A percentile compares a stretch with the other conserved stretches of the same genome.
These are phyloP conservation scores for Agapetus fuscipes DNA, from an alignment of 2,888 invertebrate genomes.

Conservation along the genomic window DNA sequence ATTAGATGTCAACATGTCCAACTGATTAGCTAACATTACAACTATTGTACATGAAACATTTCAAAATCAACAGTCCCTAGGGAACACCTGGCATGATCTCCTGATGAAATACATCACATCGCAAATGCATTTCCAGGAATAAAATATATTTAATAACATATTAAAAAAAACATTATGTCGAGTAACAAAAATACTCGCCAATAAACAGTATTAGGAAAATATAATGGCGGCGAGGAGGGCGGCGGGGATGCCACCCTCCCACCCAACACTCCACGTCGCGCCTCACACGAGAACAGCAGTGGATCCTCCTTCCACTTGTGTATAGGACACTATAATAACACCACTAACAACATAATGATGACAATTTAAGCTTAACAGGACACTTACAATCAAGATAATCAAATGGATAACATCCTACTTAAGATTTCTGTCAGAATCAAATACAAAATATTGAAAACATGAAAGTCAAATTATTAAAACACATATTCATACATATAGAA, in stretches of 20 bases:
- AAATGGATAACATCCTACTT: conserved; percentile 46
- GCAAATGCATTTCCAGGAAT: conserved; percentile 73
- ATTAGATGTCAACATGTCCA: conserved; percentile 17
- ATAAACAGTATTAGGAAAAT: conserved; percentile 21
- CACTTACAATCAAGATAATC: conserved; percentile 48
- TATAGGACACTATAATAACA: not conserved
- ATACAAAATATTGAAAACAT: conserved; percentile 48
- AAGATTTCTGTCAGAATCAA: conserved; percentile 47
- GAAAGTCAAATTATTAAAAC: conserved; percentile 43
- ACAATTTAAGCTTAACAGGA: conserved; percentile 49
- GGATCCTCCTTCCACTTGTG: too few species aligned
- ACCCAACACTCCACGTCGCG: not conserved
- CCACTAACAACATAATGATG: conserved; percentile 24
- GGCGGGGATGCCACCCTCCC: conserved; percentile 29
- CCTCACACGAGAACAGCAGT: too few species aligned
- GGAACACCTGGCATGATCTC: conserved; percentile 24
- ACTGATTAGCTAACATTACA: conserved; percentile 1
- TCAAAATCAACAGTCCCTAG: conserved; percentile 14
- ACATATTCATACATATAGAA: conserved; percentile 45
- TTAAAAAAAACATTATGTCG: conserved; percentile 41
- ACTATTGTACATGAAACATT: conserved; percentile 9
- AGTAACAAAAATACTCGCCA: conserved; percentile 20
- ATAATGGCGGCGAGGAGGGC: conserved; percentile 6
- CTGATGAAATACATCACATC: conserved; percentile 53
- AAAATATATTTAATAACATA: conserved; percentile 65